Evolutionary conservation across 2,797 vertebrate species (phyloP), one percentile per base, ranked within the genome.

Genomic region (Phoeniculus purpureus): DNA sequence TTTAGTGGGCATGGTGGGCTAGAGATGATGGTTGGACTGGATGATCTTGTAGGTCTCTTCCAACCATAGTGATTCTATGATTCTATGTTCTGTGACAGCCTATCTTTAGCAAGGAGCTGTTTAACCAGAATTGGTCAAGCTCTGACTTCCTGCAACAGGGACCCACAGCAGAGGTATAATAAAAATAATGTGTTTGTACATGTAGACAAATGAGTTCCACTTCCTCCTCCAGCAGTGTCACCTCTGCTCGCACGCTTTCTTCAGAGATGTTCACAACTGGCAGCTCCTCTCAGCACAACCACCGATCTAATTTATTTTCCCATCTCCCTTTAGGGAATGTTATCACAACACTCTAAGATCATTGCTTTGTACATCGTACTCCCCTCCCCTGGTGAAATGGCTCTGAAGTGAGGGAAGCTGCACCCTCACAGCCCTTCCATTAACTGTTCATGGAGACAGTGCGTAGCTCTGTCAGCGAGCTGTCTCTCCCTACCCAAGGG

Each of bases 301-400:
- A 96, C 87, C 93, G 95, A 96, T 95, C 95, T 96, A 96, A 96
- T 96, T 92, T 88, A 92, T 95, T 92, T 91, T 60, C 81, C 61
- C 73, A 89, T 94, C 43, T 17, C 50, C 93, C 93, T 95, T 93
- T 64, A 94, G 94, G 95, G 89, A 95, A 95, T 92, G 92, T 82
- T 94, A 95, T 94, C 90, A 92, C 92, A 95, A 43, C 2, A 47
- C 84, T 95, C 92, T 94, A 93, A 94, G 92, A 95, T 91, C 93
- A 88, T 87, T 95, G 92, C 82, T 80, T 86, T 47, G 71, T 84
- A 81, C 62, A 76, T 94, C 91, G 89, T 89, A 92, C 89, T 93
- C 75, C 92, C 87, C 89, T 94, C 68, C 89, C 88, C 45, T 83
- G 81, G 78, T 85, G 93, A 94, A 95, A 93, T 59, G 82, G 81